These are phyloP conservation scores for Seladonia tumulorum DNA, from an alignment of 2,888 invertebrate species.

Conservation along the genomic window DNA sequence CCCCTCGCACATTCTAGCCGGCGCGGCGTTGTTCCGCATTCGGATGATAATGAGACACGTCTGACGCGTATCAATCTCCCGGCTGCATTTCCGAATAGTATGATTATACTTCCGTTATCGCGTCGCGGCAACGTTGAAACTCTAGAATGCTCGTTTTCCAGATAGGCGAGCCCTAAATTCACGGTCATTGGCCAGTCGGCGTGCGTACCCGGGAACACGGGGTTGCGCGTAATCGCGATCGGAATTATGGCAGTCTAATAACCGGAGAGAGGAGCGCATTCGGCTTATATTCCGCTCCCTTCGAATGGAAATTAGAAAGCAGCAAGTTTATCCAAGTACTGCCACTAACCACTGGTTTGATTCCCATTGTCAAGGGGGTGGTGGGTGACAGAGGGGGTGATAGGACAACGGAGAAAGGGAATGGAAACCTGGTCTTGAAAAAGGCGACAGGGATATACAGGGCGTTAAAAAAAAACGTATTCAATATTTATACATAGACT, in stretches of 20 bases:
- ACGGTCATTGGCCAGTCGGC: background rate
- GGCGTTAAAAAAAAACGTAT: too few species aligned
- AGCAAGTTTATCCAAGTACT: conserved; percentile 21
- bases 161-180: background rate
- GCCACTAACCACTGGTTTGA: conserved; percentile 6
- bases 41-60: background rate
- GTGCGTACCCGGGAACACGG: background rate
- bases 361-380: background rate
- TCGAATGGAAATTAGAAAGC: conserved; percentile 46
- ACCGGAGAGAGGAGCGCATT: conserved; percentile 10
- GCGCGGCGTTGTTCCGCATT: background rate
- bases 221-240: conserved; percentile 10
- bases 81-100: background rate
- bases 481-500: too few species aligned
- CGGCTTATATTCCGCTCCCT: background rate
- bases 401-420: background rate
- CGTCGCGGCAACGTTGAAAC: background rate
- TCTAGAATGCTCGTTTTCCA: background rate
- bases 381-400: too few species aligned
- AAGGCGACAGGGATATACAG: background rate
- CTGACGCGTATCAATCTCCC: background rate
- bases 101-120: background rate
- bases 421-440: background rate
- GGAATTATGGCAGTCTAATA: conserved; percentile 36
- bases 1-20: too few species aligned